Evolutionary conservation across 2,113 vertebrate genomes (phyloP).

Genomic region (Oxygymnocypris stewartii): DNA sequence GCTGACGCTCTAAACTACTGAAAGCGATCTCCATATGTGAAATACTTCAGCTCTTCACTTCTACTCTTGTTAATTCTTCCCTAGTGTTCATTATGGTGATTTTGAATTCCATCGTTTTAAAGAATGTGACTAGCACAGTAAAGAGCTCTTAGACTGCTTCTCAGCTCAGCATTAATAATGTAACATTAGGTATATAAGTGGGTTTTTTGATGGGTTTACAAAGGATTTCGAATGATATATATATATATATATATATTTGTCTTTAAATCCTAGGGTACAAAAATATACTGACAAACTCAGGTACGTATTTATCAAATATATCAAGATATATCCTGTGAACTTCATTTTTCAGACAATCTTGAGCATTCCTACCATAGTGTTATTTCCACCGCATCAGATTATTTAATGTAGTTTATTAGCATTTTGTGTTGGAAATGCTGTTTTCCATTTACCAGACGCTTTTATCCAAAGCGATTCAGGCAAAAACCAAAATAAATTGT

Average conservation of each 20-base stretch:
- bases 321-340: background rate
- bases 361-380: background rate
- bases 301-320: background rate
- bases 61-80: background rate
- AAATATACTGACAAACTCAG: background rate
- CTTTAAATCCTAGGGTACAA: background rate
- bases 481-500: too few relatives aligned
- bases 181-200: background rate
- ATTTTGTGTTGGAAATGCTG: background rate
- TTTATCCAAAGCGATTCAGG: too few relatives aligned
- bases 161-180: conserved; percentile 10
- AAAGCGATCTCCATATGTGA: background rate
- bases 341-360: background rate
- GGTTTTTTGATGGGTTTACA: background rate
- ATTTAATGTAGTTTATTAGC: background rate
- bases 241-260: too few relatives aligned
- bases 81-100: background rate
- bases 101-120: background rate
- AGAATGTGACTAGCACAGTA: background rate
- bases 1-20: background rate
- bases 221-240: background rate
- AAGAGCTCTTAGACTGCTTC: background rate
- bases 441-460: background rate
- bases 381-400: background rate
- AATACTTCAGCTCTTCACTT: background rate